Conservation (phyloP, 2,797 vertebrate species). For the Notamacropus eugenii region DNA sequence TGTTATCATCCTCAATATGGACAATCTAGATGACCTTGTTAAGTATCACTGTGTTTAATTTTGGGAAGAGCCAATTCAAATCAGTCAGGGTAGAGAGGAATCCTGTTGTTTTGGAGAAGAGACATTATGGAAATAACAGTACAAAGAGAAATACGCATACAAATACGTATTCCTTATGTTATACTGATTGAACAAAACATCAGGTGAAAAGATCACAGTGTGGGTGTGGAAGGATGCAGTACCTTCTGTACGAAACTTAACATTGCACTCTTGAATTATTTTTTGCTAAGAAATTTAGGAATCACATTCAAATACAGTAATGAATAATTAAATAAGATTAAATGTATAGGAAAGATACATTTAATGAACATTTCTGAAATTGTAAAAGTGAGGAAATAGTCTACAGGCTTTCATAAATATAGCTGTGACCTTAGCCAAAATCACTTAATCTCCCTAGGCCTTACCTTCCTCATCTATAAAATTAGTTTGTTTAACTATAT, state of each 20-base stretch:
- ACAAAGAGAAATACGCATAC: background rate
- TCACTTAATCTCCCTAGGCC: background rate
- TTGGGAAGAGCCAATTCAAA: slow-evolving; percentile 16
- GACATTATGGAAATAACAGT: background rate
- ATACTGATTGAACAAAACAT: background rate
- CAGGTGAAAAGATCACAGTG: background rate
- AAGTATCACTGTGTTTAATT: background rate
- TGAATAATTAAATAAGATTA: slow-evolving; percentile 24
- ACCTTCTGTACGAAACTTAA: slow-evolving; percentile 31
- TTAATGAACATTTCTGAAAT: slow-evolving; percentile 48
- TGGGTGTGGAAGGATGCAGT: slow-evolving; percentile 11
- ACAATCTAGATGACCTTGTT: background rate
- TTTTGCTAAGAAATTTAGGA: slow-evolving; percentile 37
- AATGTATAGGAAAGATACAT: background rate
- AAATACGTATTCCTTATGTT: background rate
- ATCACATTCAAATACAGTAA: slow-evolving; percentile 29
- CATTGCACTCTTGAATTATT: background rate
- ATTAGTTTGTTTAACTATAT: background rate
- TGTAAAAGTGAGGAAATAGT: slow-evolving; percentile 67
- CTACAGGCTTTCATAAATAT: slow-evolving; percentile 64
- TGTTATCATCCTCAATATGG: background rate
- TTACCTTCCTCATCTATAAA: background rate
- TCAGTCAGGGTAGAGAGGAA: background rate
- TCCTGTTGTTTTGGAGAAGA: slow-evolving; percentile 2
- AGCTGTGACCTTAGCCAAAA: slow-evolving; percentile 40